Percentiles rank a stretch among this genome's conserved stretches.
Conservation (phyloP, 2,888 invertebrate species). For the Cyclophora albipunctata region DNA sequence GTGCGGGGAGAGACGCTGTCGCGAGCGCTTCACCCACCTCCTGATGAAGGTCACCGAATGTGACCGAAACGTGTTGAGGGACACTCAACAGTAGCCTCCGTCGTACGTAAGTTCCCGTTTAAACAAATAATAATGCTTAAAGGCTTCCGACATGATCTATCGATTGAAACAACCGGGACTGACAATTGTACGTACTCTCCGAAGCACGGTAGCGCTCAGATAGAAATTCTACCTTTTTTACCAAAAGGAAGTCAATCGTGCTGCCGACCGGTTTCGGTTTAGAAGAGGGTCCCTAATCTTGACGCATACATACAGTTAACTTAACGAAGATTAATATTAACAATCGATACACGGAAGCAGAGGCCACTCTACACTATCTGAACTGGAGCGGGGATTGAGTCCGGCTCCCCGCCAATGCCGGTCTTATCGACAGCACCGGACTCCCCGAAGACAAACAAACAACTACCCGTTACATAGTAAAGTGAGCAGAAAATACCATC, state of each 20-base stretch:
- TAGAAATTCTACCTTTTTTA: not conserved
- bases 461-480: conserved; percentile 29
- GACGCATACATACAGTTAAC: conserved; percentile 75
- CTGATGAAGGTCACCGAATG: too few relatives aligned
- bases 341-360: conserved; percentile 73
- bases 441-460: conserved; percentile 39
- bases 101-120: too few relatives aligned
- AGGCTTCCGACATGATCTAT: too few relatives aligned
- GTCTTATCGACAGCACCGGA: conserved; percentile 70
- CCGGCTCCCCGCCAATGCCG: conserved; percentile 72
- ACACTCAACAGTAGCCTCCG: too few relatives aligned
- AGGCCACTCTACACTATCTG: conserved; percentile 58
- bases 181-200: too few relatives aligned
- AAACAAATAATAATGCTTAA: too few relatives aligned
- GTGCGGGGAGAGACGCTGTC: too few relatives aligned
- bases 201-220: too few relatives aligned
- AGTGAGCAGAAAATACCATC: conserved; percentile 32
- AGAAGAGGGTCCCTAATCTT: conserved; percentile 74
- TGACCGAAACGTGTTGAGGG: too few relatives aligned
- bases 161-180: too few relatives aligned
- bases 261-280: conserved; percentile 63
- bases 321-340: conserved; percentile 72
- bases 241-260: conserved; percentile 73
- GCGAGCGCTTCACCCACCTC: too few relatives aligned
- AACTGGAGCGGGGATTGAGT: conserved; percentile 62